phyloP scores from a whole-genome alignment of 2,888 invertebrate species.

The Philonicus albiceps region DNA sequence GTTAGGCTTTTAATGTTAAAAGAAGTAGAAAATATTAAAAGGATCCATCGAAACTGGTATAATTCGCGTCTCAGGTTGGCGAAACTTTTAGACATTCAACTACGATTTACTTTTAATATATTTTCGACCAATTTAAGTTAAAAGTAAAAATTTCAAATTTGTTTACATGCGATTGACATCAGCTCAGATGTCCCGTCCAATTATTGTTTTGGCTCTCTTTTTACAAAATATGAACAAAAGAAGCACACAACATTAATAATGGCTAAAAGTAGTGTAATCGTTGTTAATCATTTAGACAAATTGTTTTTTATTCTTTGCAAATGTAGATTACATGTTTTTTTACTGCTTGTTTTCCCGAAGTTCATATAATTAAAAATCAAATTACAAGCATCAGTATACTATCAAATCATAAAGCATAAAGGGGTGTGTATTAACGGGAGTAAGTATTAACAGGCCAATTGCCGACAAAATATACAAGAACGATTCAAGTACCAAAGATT shows the following conservation, averaged over 20 bases:
- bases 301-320: background rate
- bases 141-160: background rate
- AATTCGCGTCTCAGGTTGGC: background rate
- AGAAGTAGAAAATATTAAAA: constrained; percentile 27
- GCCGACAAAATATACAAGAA: no score
- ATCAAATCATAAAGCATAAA: no score
- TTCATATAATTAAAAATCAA: background rate
- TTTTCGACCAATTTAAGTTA: background rate
- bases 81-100: background rate
- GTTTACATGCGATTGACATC: background rate
- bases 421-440: no score
- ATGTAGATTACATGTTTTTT: background rate
- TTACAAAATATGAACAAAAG: background rate
- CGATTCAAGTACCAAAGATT: no score
- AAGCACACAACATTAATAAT: background rate
- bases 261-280: background rate
- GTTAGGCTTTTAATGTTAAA: constrained; percentile 28
- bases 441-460: no score
- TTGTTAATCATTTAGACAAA: background rate
- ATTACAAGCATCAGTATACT: background rate
- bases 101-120: background rate
- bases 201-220: background rate
- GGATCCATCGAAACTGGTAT: background rate
- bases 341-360: background rate
- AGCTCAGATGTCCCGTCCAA: background rate